These are phyloP conservation scores for Toxostoma redivivum DNA, from an alignment of 2,113 vertebrate genomes.

Conservation along the genomic window DNA sequence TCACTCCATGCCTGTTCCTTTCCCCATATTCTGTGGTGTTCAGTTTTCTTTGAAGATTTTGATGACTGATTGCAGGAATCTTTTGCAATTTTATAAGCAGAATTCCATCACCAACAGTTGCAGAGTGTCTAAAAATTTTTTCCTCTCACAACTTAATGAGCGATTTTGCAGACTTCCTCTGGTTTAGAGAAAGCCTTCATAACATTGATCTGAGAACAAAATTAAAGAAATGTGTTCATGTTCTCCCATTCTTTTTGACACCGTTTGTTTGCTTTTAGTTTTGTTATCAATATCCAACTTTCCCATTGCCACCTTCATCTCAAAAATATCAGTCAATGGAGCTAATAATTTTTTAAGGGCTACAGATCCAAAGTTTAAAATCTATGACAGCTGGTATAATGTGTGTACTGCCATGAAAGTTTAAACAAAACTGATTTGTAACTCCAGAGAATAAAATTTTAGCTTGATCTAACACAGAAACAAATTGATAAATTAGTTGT, in stretches of 20 bases:
- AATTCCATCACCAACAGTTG: background rate
- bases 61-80: background rate
- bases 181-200: background rate
- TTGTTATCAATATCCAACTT: background rate
- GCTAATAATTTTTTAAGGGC: background rate
- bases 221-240: background rate
- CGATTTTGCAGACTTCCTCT: background rate
- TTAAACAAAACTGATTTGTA: background rate
- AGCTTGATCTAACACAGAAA: background rate
- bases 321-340: background rate
- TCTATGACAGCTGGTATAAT: background rate
- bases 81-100: background rate
- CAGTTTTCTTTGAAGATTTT: background rate
- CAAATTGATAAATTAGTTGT: background rate
- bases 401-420: background rate
- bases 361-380: background rate
- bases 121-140: background rate
- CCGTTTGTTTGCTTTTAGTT: background rate
- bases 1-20: background rate
- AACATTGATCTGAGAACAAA: background rate
- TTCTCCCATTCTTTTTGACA: background rate
- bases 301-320: fast-evolving
- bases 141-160: background rate
- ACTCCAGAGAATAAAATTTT: background rate
- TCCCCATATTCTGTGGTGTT: background rate